Conservation (phyloP, 2,113 vertebrate genomes). For the Gymnocephalus cernua region DNA sequence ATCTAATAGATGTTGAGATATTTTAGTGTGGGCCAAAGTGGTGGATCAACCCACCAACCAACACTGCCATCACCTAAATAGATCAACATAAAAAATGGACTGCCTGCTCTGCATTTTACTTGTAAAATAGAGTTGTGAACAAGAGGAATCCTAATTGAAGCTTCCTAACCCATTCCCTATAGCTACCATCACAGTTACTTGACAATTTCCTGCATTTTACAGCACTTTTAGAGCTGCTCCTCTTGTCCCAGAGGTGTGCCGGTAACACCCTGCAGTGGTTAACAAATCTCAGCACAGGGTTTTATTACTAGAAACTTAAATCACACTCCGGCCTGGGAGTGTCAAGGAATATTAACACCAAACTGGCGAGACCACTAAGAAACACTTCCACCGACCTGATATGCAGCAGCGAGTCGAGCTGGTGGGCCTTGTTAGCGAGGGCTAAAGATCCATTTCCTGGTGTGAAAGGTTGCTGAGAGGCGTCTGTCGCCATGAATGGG, state of each 20-base stretch:
- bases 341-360: slow-evolving; percentile 69
- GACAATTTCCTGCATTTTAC: slow-evolving; percentile 74
- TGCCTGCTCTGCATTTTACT: background rate
- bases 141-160: background rate
- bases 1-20: background rate
- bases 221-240: slow-evolving; percentile 59
- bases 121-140: background rate
- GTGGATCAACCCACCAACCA: background rate
- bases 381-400: slow-evolving; percentile 31
- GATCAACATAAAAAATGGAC: background rate
- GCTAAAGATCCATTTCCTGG: slow-evolving; percentile 60
- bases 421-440: slow-evolving; percentile 59
- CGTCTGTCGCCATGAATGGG: slow-evolving; percentile 60
- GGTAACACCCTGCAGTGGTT: slow-evolving; percentile 66
- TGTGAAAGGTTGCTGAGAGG: slow-evolving; percentile 67
- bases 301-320: slow-evolving; percentile 67
- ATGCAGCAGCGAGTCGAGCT: slow-evolving; percentile 32
- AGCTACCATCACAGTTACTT: slow-evolving; percentile 43
- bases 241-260: slow-evolving; percentile 73
- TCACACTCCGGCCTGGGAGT: slow-evolving; percentile 48
- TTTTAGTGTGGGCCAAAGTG: background rate
- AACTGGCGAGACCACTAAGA: slow-evolving; percentile 43
- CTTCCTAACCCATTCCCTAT: slow-evolving; percentile 19
- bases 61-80: background rate
- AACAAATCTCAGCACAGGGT: slow-evolving; percentile 57